These are phyloP conservation scores for Cygnus atratus DNA, from an alignment of 2,113 vertebrate species.

Conservation along the genomic window DNA sequence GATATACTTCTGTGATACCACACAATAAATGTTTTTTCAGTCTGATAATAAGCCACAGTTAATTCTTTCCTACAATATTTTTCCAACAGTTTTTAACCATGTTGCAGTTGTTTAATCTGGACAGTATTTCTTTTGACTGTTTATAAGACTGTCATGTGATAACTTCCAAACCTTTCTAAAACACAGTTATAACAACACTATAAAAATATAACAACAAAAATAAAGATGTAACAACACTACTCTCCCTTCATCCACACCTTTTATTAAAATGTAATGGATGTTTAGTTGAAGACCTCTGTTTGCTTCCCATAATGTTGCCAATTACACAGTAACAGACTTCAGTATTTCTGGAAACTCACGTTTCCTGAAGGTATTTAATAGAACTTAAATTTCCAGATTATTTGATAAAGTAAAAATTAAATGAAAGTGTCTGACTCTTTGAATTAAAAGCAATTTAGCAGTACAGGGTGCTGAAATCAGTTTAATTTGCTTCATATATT, in stretches of 20 bases:
- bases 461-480: not conserved
- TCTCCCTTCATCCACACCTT: not conserved
- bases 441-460: constrained; percentile 2
- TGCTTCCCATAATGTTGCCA: not conserved
- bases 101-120: not conserved
- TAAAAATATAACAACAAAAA: not conserved
- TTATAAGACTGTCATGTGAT: not conserved
- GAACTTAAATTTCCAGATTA: not conserved
- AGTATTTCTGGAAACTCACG: not conserved
- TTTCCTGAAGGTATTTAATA: not conserved
- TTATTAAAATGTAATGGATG: not conserved
- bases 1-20: not conserved
- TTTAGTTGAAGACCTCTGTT: not conserved
- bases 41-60: not conserved
- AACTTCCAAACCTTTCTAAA: not conserved
- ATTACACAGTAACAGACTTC: not conserved
- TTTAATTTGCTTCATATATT: not conserved
- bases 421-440: not conserved
- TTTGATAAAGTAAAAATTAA: not conserved
- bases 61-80: not conserved
- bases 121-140: not conserved
- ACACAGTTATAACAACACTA: not conserved
- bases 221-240: rapidly evolving
- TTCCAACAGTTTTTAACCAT: not conserved
- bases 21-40: not conserved